Evolutionary conservation across 2,797 vertebrate species (phyloP).

Genomic region (Garrulus glandarius): DNA sequence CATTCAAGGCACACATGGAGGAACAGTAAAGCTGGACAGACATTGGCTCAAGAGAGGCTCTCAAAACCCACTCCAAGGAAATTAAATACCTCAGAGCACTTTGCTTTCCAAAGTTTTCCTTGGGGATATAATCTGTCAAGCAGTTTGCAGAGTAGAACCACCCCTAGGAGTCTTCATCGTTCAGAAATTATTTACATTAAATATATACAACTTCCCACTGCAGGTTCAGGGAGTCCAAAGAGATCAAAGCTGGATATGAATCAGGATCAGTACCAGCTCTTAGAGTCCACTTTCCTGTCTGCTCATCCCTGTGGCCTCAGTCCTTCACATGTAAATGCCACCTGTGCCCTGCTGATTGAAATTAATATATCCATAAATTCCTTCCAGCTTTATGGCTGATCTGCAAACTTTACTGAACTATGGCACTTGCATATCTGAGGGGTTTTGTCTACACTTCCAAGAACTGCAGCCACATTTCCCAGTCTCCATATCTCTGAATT

Average conservation of each 20-base stretch:
- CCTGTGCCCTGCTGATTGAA: not conserved
- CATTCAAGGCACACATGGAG: accelerated
- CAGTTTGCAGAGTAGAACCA: not conserved
- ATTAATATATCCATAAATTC: not conserved
- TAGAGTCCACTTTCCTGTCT: not conserved
- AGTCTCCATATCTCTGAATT: not conserved
- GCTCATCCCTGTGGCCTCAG: not conserved
- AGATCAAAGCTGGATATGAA: not conserved
- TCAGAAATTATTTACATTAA: not conserved
- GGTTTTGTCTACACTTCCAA: not conserved
- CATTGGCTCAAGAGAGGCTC: not conserved
- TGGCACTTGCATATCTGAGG: not conserved
- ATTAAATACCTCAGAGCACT: not conserved
- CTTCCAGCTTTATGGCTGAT: not conserved
- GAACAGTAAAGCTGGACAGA: not conserved
- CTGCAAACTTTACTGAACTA: not conserved
- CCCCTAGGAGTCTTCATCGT: not conserved
- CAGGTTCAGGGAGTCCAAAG: not conserved
- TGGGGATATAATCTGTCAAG: not conserved
- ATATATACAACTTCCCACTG: not conserved
- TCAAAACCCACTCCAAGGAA: not conserved
- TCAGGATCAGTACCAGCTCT: not conserved
- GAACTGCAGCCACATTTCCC: not conserved
- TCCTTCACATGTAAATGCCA: not conserved
- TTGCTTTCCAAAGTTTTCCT: not conserved